Evolutionary conservation across 1,140 invertebrate genomes (phyloP).

Genomic region (Apolygus lucorum): DNA sequence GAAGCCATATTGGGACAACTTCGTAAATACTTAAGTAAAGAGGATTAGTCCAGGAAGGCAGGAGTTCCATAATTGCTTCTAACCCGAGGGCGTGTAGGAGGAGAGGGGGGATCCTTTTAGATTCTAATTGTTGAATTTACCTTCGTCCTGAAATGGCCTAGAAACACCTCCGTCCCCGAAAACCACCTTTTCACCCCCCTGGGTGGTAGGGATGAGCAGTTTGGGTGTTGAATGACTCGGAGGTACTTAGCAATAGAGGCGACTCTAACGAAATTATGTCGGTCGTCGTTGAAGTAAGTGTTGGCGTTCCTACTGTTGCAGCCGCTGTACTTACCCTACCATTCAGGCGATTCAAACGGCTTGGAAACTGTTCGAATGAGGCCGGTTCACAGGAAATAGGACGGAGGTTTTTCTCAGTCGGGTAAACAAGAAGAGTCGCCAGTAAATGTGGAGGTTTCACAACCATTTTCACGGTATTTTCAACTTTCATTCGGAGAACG

Average conservation of each 20-base stretch:
- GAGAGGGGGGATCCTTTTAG: not conserved
- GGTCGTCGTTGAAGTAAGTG: too few species aligned
- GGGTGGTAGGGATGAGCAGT: not conserved
- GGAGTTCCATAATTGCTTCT: not conserved
- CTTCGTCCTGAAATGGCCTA: not conserved
- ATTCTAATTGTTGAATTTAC: slow-evolving; percentile 2
- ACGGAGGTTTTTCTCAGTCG: too few species aligned
- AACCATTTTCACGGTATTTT: too few species aligned
- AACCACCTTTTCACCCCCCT: not conserved
- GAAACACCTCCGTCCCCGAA: not conserved
- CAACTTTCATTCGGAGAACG: too few species aligned
- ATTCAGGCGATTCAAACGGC: too few species aligned
- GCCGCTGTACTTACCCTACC: too few species aligned
- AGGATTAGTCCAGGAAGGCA: not conserved
- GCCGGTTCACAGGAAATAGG: too few species aligned
- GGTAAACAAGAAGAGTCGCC: too few species aligned
- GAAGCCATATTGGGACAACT: not conserved
- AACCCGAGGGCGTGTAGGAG: not conserved
- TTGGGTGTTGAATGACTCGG: not conserved
- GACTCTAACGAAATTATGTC: not conserved
- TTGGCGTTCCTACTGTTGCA: too few species aligned
- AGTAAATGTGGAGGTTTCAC: too few species aligned
- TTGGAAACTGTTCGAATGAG: too few species aligned
- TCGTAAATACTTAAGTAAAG: not conserved
- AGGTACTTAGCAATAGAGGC: not conserved